phyloP scores from a whole-genome alignment of 2,797 vertebrate genomes.

The Acanthurus leucopareius region DNA sequence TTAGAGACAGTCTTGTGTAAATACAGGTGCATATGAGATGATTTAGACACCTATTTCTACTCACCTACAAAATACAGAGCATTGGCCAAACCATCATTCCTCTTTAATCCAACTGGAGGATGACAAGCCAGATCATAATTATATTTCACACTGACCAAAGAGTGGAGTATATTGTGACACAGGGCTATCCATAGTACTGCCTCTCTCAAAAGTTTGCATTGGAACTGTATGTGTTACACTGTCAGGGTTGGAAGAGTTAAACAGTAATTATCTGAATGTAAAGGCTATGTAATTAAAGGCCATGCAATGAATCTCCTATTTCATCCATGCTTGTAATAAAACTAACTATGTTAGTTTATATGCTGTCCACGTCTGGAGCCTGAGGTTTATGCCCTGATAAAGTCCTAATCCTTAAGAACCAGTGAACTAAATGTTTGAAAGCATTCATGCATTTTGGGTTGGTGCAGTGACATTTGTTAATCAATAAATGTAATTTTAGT shows the following conservation, averaged over 20 bases:
- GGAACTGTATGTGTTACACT: constrained; percentile 10
- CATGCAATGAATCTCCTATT: background rate
- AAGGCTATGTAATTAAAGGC: background rate
- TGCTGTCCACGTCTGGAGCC: background rate
- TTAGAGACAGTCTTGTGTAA: constrained; percentile 9
- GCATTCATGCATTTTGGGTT: background rate
- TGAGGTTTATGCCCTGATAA: no score
- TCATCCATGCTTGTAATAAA: background rate
- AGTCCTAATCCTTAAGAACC: background rate
- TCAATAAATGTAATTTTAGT: background rate
- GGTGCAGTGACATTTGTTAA: background rate
- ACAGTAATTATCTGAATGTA: background rate
- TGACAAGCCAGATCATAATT: constrained; percentile 38
- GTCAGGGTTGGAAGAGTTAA: background rate
- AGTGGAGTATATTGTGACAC: background rate
- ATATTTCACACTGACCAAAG: background rate
- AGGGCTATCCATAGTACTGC: background rate
- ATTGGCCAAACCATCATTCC: background rate
- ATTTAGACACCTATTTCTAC: constrained; percentile 3
- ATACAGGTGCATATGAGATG: constrained; percentile 23
- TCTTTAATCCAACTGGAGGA: constrained; percentile 33
- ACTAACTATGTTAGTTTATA: background rate
- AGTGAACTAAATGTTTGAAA: no score
- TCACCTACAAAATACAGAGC: constrained; percentile 4
- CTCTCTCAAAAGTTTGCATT: constrained; percentile 2